Evolutionary conservation across 2,888 invertebrate genomes (phyloP), one percentile per base, ranked within the genome.

Genomic region (Leucania comma): DNA sequence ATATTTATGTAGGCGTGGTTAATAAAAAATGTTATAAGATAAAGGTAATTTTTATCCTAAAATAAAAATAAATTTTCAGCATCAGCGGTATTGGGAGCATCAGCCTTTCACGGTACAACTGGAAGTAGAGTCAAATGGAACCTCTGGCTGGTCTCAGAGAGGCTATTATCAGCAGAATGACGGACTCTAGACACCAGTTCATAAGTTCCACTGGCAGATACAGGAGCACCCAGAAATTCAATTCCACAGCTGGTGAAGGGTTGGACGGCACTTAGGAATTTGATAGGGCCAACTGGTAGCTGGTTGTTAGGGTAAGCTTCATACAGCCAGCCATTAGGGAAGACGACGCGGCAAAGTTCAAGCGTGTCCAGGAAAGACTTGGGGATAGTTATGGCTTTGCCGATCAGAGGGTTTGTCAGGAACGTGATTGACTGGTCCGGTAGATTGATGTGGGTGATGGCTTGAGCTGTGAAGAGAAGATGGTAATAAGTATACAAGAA

Each of bases 351-450:
- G 56, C 81, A 82, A 26, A 4, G 1, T 10, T 57, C 62, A 0
- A 82, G 69, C 8, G 70, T 77, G 20, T 82, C 82, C 1, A 72
- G 14, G 53, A 69, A 77, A 14, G 66, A 82, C 35, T 80, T 82
- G 5, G 77, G 58, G 51, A 82, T 82, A 0, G 58, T 6, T 1
- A 82, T 2, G 2, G 68, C 32, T 29, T 74, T 82, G 35, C 60
- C 66, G 5, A 80, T 72, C 12, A 73, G 56, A 0, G 38, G 42
- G 26, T 82, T 82, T 12, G 73, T 80, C 3, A 80, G 10, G 53
- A 70, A 74, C 0, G 57, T 29, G 54, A 58, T 24, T 24, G 12
- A 29, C 12, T 64, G 24, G 10, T 82, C 82, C 0, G 73, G 29
- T 20, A 82, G 62, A 2, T 62, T 67, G 20, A 80, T 74, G 59